A percentile compares a stretch with the other conserved stretches of the same genome.
Evolutionary conservation across 2,888 invertebrate genomes (phyloP).

Genomic region (Drosophila villosipedis): DNA sequence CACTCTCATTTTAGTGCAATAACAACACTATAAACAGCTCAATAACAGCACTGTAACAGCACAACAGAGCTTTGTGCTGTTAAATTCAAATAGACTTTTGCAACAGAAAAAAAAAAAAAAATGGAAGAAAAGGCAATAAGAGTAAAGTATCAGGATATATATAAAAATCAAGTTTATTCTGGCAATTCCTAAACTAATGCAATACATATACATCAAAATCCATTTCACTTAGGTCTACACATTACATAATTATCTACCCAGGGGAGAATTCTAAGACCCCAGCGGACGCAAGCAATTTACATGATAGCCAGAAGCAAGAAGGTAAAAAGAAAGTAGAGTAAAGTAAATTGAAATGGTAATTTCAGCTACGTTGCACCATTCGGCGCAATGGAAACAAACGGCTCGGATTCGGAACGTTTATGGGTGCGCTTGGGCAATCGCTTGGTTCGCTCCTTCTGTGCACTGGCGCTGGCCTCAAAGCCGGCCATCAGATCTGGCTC

Average conservation of each 20-base stretch:
- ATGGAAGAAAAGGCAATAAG: not conserved
- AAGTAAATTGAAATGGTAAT: not conserved
- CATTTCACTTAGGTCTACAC: conserved; percentile 32
- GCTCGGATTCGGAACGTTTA: conserved; percentile 85
- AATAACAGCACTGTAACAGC: no score
- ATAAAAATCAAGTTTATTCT: conserved; percentile 3
- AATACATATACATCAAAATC: conserved; percentile 26
- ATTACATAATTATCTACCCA: conserved; percentile 15
- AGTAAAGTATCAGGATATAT: not conserved
- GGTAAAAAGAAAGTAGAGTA: conserved; percentile 13
- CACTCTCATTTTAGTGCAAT: not conserved
- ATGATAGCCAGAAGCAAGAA: conserved; percentile 18
- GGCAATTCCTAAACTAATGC: conserved; percentile 16
- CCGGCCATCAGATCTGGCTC: conserved; percentile 82
- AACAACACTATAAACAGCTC: no score
- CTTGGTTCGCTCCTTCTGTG: conserved; percentile 58
- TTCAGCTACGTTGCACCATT: conserved; percentile 49
- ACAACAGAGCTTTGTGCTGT: not conserved
- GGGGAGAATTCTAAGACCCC: conserved; percentile 1
- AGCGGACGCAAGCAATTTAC: conserved; percentile 40
- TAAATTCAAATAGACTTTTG: not conserved
- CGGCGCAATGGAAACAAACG: conserved; percentile 44
- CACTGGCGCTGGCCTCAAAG: conserved; percentile 37
- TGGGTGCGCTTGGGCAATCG: conserved; percentile 81
- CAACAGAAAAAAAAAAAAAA: not conserved